phyloP scores from a whole-genome alignment of 2,113 vertebrate species.

The Sterrhoptilus dennistouni region DNA sequence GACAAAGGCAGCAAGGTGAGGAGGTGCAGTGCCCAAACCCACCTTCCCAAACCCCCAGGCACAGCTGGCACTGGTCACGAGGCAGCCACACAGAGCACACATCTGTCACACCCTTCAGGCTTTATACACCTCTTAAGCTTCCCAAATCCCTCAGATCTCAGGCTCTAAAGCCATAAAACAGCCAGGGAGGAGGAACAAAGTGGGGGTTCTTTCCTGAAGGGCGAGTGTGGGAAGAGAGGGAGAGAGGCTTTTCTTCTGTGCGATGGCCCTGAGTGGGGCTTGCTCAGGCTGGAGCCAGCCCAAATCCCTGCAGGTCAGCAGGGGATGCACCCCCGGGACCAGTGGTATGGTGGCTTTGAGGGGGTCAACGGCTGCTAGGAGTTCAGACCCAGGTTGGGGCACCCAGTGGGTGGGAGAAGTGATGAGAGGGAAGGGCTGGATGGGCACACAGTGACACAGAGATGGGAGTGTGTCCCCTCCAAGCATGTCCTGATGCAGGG shows the following conservation, averaged over 20 bases:
- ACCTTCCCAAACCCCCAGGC: fast-evolving
- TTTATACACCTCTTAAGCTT: neutral
- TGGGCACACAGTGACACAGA: neutral
- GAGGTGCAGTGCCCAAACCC: neutral
- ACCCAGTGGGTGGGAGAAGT: neutral
- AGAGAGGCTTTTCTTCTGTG: neutral
- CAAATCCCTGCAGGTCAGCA: neutral
- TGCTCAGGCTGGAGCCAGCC: fast-evolving
- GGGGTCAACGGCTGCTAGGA: neutral
- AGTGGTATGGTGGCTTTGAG: neutral
- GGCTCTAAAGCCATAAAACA: neutral
- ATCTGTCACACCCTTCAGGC: neutral
- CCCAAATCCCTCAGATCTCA: neutral
- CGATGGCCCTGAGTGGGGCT: neutral
- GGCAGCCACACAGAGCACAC: neutral
- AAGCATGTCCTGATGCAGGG: neutral
- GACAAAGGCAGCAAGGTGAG: neutral
- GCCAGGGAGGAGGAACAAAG: neutral
- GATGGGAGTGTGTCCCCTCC: neutral
- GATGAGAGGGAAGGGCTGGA: neutral
- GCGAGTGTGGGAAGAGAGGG: neutral
- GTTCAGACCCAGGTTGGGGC: neutral
- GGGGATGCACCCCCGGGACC: neutral
- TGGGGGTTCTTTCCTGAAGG: neutral
- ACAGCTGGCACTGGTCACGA: fast-evolving